Base-by-base conservation (phyloP, 2,113 vertebrate genomes). In the Chamaea fasciata region DNA sequence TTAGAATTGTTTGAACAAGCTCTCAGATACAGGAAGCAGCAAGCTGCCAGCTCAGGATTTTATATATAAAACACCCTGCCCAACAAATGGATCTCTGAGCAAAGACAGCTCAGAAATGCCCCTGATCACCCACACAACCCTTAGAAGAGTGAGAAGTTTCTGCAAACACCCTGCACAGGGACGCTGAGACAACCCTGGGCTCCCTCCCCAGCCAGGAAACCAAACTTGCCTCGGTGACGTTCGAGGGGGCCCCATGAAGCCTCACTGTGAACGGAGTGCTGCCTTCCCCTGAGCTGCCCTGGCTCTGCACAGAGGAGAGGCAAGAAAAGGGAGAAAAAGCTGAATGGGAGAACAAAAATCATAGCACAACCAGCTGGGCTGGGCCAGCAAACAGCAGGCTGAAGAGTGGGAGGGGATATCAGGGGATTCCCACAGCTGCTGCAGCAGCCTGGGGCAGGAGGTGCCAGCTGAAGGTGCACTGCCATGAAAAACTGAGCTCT, bases 201-300 rank as follows among this genome's bases (percentile, higher is more conserved):
- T 35, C 39, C 71, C 23, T 52, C 44, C 33, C 59, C 75, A 53
- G 82, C 57, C 46, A 4, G 3, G 4, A 20, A 19, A 2, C 24
- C 71, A 37, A 33, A 59, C 95, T 65, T 91, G 99, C 99, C 98
- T 99, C 99, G 13, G 98, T 99, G 88, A 99, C 97, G 8, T 87
- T 99, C 26, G 98, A 98, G 0, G 99, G 99, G 11, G 96, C 98
- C 70, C 99, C 99, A 65, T 98, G 98, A 22, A 99, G 98, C 74
- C 99, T 99, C 93, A 99, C 98, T 0, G 98, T 99, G 97, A 99
- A 97, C 0, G 97, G 95, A 4, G 98, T 99, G 39, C 93, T 96
- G 13, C 98, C 97, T 63, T 98, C 97, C 8, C 30, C 97, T 91
- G 98, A 94, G 52, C 21, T 53, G 21, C 74, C 77, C 52, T 70